Conservation (phyloP, 2,797 vertebrate genomes). For the Vireo griseus region DNA sequence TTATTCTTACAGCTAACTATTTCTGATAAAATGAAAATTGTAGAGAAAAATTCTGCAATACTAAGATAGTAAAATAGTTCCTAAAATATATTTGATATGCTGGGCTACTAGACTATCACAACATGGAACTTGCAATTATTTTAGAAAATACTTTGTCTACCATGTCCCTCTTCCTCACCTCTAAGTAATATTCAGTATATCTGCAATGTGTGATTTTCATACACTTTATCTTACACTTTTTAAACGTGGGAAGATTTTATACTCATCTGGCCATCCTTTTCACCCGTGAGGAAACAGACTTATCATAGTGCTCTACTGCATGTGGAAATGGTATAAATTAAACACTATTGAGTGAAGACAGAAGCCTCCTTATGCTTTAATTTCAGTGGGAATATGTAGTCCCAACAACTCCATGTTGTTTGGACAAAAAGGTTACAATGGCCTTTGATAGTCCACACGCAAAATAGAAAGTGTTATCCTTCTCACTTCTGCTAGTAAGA, state of each 20-base stretch:
- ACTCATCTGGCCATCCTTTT: neutral
- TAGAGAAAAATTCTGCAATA: neutral
- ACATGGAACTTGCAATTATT: neutral
- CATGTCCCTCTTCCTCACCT: neutral
- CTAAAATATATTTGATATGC: neutral
- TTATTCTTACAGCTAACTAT: neutral
- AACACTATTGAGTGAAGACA: neutral
- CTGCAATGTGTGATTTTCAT: neutral
- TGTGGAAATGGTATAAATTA: neutral
- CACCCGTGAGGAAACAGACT: neutral
- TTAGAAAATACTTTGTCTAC: neutral
- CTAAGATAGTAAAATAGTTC: neutral
- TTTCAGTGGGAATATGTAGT: neutral
- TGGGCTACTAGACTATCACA: neutral
- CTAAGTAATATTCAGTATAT: neutral
- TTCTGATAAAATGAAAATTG: neutral
- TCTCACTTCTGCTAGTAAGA: neutral
- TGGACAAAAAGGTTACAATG: neutral
- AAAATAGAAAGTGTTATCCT: neutral
- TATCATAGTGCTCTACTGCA: neutral
- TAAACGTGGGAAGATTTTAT: neutral
- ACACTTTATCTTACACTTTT: neutral
- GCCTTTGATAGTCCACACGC: neutral
- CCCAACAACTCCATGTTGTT: neutral
- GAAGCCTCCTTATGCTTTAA: neutral